Conservation (phyloP, 2,113 vertebrate species). For the Archocentrus centrarchus region DNA sequence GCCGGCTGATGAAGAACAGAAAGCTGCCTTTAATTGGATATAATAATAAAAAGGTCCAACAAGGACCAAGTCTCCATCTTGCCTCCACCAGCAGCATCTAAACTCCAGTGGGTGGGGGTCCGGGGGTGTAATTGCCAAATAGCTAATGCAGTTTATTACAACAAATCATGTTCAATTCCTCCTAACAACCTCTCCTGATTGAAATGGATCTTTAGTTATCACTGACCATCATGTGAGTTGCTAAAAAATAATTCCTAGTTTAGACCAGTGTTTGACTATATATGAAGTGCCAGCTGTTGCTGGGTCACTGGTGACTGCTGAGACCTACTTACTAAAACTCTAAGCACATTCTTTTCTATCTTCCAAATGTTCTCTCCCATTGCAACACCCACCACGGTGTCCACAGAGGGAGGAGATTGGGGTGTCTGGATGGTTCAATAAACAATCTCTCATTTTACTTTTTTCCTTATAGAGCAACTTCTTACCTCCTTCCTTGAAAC, state of each 20-base stretch:
- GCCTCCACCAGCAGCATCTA: too few species aligned
- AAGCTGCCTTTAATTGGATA: neutral
- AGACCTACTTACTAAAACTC: neutral
- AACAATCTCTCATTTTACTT: neutral
- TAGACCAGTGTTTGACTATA: neutral
- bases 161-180: too few species aligned
- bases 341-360: neutral
- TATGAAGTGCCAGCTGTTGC: neutral
- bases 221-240: neutral
- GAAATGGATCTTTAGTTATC: neutral
- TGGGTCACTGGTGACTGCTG: neutral
- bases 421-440: neutral
- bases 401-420: neutral
- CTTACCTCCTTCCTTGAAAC: constrained; percentile 4
- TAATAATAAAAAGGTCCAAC: too few species aligned
- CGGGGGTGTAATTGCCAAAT: too few species aligned
- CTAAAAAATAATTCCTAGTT: neutral
- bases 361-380: neutral
- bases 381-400: neutral
- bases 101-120: too few species aligned
- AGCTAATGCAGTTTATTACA: too few species aligned
- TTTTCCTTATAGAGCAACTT: neutral
- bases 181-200: too few species aligned
- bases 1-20: neutral
- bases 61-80: too few species aligned